Evolutionary conservation across 2,797 vertebrate genomes (phyloP), one percentile per base, ranked within the genome.

Genomic region (Sebastes itinus): DNA sequence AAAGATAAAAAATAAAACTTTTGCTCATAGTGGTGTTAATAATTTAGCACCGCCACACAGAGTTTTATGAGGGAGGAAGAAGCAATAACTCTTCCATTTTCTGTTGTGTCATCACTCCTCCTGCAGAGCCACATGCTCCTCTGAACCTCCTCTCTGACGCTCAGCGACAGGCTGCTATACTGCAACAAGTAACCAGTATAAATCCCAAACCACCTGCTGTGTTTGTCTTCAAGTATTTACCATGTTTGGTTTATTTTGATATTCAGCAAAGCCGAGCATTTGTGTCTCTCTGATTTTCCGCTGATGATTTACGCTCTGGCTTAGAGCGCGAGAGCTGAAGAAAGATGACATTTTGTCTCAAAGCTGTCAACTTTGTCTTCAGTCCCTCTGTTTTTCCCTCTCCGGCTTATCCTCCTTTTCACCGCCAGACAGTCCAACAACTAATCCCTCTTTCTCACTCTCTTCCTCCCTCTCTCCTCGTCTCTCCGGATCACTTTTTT

Each of bases 261-360:
- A 64, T 73, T 66, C 58, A 22, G 56, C 18, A n/a, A 62, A 63
- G 68, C 30, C 7, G 33, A 30, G 68, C 70, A 3, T 65, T 79
- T 62, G 35, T 30, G 75, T 83, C 82, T 32, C 74, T 83, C 80
- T 35, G 69, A 80, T 84, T 84, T 85, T 56, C 67, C 63, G 16
- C 79, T 54, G 11, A 0, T 61, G 72, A 69, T 67, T 75, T 76
- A 55, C 71, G 56, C 71, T 55, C 35, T 27, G 75, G 63, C 80
- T 90, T 33, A 76, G 49, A 20, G 63, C 0, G 16, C 5, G 35
- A 22, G 25, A 2, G 52, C 78, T 55, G 66, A 61, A 28, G 72
- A 42, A 54, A 77, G 72, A 75, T 68, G 81, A 80, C 81, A 55
- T 74, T 83, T 81, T 54, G 61, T 80, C 77, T 85, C 60, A 4